phyloP scores from a whole-genome alignment of 2,797 vertebrate species.

The Cygnus olor region DNA sequence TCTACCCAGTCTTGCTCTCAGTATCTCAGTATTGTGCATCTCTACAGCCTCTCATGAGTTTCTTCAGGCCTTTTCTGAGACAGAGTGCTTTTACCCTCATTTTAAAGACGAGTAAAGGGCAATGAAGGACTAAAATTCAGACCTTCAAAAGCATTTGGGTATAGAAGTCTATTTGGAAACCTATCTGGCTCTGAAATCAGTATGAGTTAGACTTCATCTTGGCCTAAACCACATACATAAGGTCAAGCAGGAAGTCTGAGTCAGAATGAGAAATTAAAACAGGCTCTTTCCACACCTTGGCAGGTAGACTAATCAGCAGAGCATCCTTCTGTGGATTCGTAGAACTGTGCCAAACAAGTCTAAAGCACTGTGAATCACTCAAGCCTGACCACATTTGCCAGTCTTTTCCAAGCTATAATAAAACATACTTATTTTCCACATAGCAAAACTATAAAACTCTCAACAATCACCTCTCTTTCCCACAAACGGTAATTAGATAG shows the following conservation, averaged over 20 bases:
- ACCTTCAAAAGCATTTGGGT: background rate
- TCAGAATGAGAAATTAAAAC: background rate
- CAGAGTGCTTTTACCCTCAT: background rate
- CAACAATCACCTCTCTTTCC: background rate
- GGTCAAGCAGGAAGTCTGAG: background rate
- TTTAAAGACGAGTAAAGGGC: background rate
- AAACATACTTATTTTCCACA: background rate
- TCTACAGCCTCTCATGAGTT: background rate
- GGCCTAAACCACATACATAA: background rate
- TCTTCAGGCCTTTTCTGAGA: background rate
- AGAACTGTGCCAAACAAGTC: background rate
- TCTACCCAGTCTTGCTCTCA: background rate
- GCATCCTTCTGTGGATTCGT: background rate
- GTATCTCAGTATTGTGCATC: background rate
- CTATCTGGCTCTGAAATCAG: background rate
- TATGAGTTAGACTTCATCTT: background rate
- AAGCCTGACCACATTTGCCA: background rate
- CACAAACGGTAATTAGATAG: background rate
- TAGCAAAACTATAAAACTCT: background rate
- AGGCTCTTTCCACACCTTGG: background rate
- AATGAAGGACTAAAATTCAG: background rate
- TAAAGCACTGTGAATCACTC: background rate
- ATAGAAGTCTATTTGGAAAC: background rate
- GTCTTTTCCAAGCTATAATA: background rate
- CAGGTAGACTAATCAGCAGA: background rate